These are phyloP conservation scores for Metallyticus violacea DNA, from an alignment of 2,888 invertebrate species.

Conservation along the genomic window DNA sequence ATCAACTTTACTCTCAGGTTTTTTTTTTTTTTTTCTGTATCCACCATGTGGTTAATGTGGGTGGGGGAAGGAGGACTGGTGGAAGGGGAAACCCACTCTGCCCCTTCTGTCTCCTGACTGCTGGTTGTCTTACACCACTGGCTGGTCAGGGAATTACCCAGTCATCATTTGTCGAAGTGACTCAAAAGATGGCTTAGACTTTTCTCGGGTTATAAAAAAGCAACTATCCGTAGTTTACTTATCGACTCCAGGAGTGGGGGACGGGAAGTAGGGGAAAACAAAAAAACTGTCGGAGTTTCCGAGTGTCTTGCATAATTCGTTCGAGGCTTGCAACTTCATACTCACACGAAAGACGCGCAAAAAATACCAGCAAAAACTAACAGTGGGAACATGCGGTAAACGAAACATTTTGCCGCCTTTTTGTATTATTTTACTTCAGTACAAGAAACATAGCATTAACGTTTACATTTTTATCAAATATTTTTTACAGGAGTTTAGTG, in stretches of 20 bases:
- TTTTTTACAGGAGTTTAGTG: background rate
- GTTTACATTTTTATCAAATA: background rate
- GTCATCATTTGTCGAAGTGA: background rate
- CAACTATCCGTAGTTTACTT: background rate
- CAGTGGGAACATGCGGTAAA: background rate
- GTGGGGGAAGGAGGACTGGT: background rate
- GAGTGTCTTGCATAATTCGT: background rate
- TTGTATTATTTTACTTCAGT: background rate
- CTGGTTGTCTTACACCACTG: background rate
- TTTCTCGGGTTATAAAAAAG: background rate
- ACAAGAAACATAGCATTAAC: no score
- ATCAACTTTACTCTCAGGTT: background rate
- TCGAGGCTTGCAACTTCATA: background rate
- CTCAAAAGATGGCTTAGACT: background rate
- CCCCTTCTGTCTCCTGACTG: background rate
- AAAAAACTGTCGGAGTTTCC: background rate
- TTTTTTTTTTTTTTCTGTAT: background rate
- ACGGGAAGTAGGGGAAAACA: background rate
- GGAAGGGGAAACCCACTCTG: background rate
- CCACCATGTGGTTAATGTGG: background rate
- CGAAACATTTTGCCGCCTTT: background rate
- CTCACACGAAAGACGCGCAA: background rate
- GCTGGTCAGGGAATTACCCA: background rate
- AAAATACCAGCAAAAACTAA: background rate
- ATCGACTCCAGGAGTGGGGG: background rate